Evolutionary conservation across 1,140 invertebrate genomes (phyloP).

Genomic region (Pseudomyrmex pallidus): DNA sequence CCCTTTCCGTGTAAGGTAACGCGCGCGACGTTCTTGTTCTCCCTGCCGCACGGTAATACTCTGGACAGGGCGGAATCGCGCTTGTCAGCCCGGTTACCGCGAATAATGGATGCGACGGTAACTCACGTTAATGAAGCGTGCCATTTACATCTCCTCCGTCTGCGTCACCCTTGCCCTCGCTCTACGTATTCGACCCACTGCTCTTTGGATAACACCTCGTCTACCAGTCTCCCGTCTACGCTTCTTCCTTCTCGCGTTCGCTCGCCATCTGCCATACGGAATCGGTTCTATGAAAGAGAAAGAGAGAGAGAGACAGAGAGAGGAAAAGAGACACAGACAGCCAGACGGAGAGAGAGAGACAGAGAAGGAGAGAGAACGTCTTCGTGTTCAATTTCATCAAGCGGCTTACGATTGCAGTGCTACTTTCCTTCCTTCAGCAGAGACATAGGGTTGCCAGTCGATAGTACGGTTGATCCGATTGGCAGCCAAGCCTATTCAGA

Average conservation of each 20-base stretch:
- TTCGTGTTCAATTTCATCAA: conserved; percentile 54
- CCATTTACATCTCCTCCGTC: conserved; percentile 76
- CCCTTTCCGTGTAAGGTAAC: conserved; percentile 31
- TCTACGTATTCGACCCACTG: conserved; percentile 22
- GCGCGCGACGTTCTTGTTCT: conserved; percentile 25
- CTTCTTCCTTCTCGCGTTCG: neutral
- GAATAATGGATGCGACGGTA: conserved; percentile 77
- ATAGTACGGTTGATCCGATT: conserved; percentile 27
- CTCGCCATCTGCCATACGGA: neutral
- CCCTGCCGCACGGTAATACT: conserved; percentile 57
- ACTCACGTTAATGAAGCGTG: conserved; percentile 79
- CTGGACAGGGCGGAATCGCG: conserved; percentile 72
- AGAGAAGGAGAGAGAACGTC: conserved; percentile 2
- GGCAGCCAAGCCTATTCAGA: conserved; percentile 47
- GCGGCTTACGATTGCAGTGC: neutral
- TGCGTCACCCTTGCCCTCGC: conserved; percentile 11
- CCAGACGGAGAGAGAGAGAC: too few relatives aligned
- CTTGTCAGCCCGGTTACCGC: conserved; percentile 75
- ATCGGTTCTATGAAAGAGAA: too few relatives aligned
- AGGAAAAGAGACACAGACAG: too few relatives aligned
- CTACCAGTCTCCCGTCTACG: neutral
- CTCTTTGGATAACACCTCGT: conserved; percentile 43
- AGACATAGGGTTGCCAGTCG: conserved; percentile 5
- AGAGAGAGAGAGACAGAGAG: too few relatives aligned
- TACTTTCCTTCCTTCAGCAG: conserved; percentile 22